These are phyloP conservation scores for Xenopus borealis DNA, from an alignment of 2,113 vertebrate genomes.

Conservation along the genomic window DNA sequence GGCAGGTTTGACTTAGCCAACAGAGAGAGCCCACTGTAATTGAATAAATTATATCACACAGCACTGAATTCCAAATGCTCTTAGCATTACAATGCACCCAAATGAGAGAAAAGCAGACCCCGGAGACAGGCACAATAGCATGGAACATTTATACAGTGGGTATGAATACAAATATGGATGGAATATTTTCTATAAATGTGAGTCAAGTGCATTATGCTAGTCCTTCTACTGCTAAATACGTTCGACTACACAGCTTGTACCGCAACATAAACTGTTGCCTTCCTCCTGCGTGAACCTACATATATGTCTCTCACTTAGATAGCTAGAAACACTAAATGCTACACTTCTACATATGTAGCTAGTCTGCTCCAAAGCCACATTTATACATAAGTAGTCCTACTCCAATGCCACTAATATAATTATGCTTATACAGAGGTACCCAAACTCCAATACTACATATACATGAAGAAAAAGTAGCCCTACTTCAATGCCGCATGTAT, in stretches of 20 bases:
- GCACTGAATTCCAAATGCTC: slow-evolving; percentile 35
- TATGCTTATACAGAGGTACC: too few species aligned
- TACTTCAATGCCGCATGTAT: too few species aligned
- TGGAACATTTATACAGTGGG: background rate
- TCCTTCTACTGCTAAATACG: background rate
- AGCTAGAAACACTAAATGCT: too few species aligned
- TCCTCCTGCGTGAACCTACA: too few species aligned
- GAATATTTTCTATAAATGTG: background rate
- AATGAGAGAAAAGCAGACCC: slow-evolving; percentile 19
- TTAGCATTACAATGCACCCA: slow-evolving; percentile 21
- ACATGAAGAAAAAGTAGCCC: too few species aligned
- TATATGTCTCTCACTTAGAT: too few species aligned
- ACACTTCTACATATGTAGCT: too few species aligned
- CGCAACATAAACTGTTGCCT: too few species aligned
- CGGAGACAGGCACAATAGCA: slow-evolving; percentile 14
- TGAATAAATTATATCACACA: slow-evolving; percentile 31
- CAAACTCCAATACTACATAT: too few species aligned
- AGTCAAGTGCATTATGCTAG: background rate
- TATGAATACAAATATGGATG: background rate
- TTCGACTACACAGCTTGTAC: background rate
- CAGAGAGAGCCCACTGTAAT: slow-evolving; percentile 28
- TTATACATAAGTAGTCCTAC: too few species aligned
- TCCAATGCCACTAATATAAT: too few species aligned
- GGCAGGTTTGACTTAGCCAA: slow-evolving; percentile 13
- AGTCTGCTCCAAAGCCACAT: too few species aligned